phyloP scores from a whole-genome alignment of 2,797 vertebrate genomes.

The Halcyon leucocephala region DNA sequence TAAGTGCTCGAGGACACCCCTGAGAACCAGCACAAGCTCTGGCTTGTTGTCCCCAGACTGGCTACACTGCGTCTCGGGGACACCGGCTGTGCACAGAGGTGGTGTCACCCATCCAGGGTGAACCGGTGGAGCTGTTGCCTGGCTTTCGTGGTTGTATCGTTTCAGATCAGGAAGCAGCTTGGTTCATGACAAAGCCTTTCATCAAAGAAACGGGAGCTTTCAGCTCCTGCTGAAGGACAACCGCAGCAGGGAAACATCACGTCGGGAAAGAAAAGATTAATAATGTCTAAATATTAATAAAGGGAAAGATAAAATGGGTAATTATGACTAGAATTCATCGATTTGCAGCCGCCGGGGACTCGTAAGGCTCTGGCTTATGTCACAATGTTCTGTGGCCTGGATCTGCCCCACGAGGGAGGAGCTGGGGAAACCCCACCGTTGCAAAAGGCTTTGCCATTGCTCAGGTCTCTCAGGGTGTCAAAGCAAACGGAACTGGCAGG shows the following conservation, averaged over 20 bases:
- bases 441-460: neutral
- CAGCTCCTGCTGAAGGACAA: neutral
- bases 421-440: neutral
- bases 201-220: neutral
- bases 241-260: neutral
- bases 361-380: neutral
- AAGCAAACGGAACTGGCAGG: neutral
- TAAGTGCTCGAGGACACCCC: neutral
- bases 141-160: rapidly evolving
- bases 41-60: neutral
- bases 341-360: neutral
- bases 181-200: neutral
- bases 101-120: rapidly evolving
- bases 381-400: neutral
- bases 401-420: neutral
- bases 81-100: rapidly evolving
- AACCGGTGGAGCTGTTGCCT: rapidly evolving
- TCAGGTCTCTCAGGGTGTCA: neutral
- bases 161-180: neutral
- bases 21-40: rapidly evolving
- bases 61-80: rapidly evolving
- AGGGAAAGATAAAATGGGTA: conserved; percentile 8
- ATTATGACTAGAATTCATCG: neutral
- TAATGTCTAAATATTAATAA: conserved; percentile 16
- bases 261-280: conserved; percentile 1